phyloP scores from a whole-genome alignment of 2,797 vertebrate species.

The Sarcophilus harrisii region DNA sequence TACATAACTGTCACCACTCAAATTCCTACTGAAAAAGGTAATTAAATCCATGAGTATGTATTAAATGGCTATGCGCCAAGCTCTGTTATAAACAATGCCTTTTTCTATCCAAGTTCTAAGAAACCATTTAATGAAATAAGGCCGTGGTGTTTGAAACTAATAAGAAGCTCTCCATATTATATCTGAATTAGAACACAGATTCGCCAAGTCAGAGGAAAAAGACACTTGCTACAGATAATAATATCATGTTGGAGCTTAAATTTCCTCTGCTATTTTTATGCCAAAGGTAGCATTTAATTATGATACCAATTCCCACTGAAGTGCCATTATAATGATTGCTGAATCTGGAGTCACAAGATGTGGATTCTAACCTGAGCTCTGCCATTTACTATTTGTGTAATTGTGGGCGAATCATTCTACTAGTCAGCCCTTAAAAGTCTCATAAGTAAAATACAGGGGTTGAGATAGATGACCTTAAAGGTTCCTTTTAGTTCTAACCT shows the following conservation, averaged over 20 bases:
- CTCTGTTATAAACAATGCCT: slow-evolving; percentile 1
- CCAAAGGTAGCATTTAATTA: neutral
- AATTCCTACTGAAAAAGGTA: neutral
- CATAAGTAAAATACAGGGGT: neutral
- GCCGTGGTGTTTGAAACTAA: neutral
- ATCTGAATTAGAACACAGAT: neutral
- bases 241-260: neutral
- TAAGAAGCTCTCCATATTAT: neutral
- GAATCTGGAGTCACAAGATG: fast-evolving
- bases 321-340: neutral
- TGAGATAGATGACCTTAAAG: neutral
- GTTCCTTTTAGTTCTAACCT: neutral
- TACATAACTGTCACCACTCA: neutral
- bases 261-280: neutral
- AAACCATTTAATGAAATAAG: slow-evolving; percentile 18
- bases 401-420: neutral
- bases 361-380: slow-evolving; percentile 12
- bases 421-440: neutral
- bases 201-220: slow-evolving; percentile 5
- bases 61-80: slow-evolving; percentile 1
- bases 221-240: neutral
- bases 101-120: neutral
- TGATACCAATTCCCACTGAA: neutral
- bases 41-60: slow-evolving; percentile 3
- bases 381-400: slow-evolving; percentile 9